These are phyloP conservation scores for Palloptera scutellata DNA, from an alignment of 2,888 invertebrate genomes.

Conservation along the genomic window DNA sequence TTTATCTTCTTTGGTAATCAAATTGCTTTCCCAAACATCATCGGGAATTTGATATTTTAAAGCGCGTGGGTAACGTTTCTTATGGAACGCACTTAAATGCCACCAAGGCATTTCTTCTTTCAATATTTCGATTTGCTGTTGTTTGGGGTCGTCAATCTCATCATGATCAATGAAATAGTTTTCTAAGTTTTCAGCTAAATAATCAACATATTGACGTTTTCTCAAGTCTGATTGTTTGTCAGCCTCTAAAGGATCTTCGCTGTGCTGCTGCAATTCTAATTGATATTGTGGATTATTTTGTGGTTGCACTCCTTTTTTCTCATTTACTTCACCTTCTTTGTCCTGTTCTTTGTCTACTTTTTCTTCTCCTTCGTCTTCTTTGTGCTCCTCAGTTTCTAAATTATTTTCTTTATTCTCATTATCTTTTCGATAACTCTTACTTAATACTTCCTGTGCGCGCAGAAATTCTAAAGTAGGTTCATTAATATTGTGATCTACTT, in stretches of 20 bases:
- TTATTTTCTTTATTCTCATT: conserved; percentile 17
- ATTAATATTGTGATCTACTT: conserved; percentile 31
- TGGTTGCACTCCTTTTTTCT: conserved; percentile 14
- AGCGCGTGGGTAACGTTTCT: conserved; percentile 36
- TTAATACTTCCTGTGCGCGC: conserved; percentile 48
- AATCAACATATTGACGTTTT: conserved; percentile 16
- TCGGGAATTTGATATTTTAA: conserved; percentile 27
- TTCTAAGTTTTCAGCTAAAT: conserved; percentile 30
- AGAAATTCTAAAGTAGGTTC: conserved; percentile 45
- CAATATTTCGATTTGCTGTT: conserved; percentile 3
- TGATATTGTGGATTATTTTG: too few relatives aligned
- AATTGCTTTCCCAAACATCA: conserved; percentile 44
- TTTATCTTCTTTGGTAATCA: conserved; percentile 48
- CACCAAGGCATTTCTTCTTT: conserved; percentile 48
- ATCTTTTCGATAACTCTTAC: conserved; percentile 47
- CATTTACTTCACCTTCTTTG: background rate
- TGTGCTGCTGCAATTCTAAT: too few relatives aligned
- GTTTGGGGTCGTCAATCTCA: conserved; percentile 21
- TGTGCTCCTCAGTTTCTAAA: background rate
- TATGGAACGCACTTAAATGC: conserved; percentile 46
- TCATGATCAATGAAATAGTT: conserved; percentile 44
- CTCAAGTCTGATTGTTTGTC: background rate
- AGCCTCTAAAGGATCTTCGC: background rate
- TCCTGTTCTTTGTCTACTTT: background rate
- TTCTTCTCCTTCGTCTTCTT: conserved; percentile 16